Percentiles rank a stretch among this genome's conserved stretches.
These are phyloP conservation scores for Bothrops jararaca DNA, from an alignment of 2,113 vertebrate genomes.

Conservation along the genomic window DNA sequence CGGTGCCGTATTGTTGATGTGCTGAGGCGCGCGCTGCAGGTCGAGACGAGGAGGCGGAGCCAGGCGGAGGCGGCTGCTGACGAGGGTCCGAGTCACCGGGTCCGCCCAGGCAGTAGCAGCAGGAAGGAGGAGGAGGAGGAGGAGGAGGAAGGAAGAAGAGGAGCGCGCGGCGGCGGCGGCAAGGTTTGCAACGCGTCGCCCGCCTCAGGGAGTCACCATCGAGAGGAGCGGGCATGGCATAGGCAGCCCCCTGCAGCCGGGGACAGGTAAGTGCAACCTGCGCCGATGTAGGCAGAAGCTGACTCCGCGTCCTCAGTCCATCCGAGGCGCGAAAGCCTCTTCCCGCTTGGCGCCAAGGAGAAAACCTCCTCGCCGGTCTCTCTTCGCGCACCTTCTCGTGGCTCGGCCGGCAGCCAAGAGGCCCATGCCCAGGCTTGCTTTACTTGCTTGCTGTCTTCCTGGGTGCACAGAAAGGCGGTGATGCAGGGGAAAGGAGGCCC, in stretches of 20 bases:
- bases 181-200: background rate
- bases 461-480: background rate
- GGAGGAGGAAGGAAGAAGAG: background rate
- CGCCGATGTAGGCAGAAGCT: background rate
- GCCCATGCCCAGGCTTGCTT: background rate
- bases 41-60: slow-evolving; percentile 58
- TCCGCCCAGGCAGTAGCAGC: background rate
- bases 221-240: background rate
- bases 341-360: background rate
- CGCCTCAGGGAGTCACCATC: slow-evolving; percentile 44
- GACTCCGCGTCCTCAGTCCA: too few relatives aligned
- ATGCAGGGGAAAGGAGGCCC: background rate
- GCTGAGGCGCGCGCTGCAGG: slow-evolving; percentile 22
- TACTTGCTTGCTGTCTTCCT: background rate
- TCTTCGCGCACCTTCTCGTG: too few relatives aligned
- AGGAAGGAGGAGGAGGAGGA: slow-evolving; percentile 9
- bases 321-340: background rate
- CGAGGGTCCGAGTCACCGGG: background rate
- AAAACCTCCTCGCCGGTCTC: background rate
- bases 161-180: background rate
- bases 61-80: slow-evolving; percentile 17
- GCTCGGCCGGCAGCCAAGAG: background rate
- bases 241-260: slow-evolving; percentile 43
- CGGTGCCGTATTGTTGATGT: background rate
- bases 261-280: slow-evolving; percentile 26